phyloP scores from a whole-genome alignment of 1,140 invertebrate genomes.

The Cardiocondyla obscurior region DNA sequence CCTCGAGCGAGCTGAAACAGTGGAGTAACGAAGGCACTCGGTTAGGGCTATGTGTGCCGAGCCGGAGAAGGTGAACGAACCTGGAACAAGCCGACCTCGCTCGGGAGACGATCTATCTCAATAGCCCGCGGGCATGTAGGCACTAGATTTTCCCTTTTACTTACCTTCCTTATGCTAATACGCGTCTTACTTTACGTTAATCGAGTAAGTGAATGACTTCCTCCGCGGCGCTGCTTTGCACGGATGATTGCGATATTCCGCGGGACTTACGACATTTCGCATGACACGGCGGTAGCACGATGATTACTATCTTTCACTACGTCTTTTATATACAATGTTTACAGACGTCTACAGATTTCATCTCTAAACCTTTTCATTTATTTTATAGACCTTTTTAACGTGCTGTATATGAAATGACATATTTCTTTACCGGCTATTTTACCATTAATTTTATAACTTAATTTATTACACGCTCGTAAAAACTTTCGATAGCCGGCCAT shows the following conservation, averaged over 20 bases:
- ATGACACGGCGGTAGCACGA: neutral
- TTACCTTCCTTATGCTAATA: conserved; percentile 63
- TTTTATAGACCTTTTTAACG: neutral
- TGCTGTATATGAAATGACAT: neutral
- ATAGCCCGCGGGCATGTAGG: conserved; percentile 44
- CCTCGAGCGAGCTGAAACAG: conserved; percentile 58
- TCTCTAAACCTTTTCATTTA: neutral
- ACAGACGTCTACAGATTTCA: neutral
- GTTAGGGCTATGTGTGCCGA: conserved; percentile 58
- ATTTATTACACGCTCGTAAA: neutral
- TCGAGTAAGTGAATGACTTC: conserved; percentile 64
- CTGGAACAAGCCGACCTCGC: conserved; percentile 36
- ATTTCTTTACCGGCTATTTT: neutral
- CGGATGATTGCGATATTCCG: conserved; percentile 14
- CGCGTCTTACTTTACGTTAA: conserved; percentile 63
- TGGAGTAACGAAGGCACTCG: conserved; percentile 34
- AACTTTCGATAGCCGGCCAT: neutral
- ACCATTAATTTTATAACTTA: too few relatives aligned
- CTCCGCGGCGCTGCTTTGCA: conserved; percentile 12
- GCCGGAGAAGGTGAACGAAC: conserved; percentile 68
- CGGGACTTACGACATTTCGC: conserved; percentile 21
- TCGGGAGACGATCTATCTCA: conserved; percentile 41
- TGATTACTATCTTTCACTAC: neutral
- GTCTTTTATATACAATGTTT: neutral
- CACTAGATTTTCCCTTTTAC: conserved; percentile 52